Evolutionary conservation across 2,888 invertebrate species (phyloP).

Genomic region (Teleogryllus oceanicus): DNA sequence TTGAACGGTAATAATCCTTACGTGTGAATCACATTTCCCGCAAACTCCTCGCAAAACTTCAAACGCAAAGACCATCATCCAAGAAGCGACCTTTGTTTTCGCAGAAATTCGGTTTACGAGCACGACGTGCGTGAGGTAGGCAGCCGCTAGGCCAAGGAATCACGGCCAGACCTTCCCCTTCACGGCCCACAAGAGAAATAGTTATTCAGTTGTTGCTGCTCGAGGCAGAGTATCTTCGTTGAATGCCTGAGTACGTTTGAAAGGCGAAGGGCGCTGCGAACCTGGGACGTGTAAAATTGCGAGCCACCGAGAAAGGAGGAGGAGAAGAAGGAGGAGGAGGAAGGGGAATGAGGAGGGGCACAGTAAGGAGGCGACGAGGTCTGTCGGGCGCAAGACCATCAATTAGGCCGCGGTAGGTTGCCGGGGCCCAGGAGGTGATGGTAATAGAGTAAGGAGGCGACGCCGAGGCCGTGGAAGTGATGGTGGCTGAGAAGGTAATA

Average conservation of each 20-base stretch:
- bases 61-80: too few relatives aligned
- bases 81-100: too few relatives aligned
- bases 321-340: not conserved
- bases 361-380: not conserved
- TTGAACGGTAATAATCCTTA: too few relatives aligned
- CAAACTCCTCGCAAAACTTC: too few relatives aligned
- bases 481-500: too few relatives aligned
- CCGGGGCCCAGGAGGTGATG: not conserved
- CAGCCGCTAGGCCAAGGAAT: too few relatives aligned
- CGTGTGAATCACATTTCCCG: too few relatives aligned
- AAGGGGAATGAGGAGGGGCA: too few relatives aligned
- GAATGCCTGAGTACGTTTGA: conserved; percentile 10
- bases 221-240: not conserved
- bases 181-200: not conserved
- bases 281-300: not conserved
- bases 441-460: not conserved
- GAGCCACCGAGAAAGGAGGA: not conserved
- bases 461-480: too few relatives aligned
- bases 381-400: not conserved
- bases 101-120: too few relatives aligned
- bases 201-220: not conserved
- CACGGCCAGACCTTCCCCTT: too few relatives aligned
- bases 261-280: not conserved
- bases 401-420: not conserved
- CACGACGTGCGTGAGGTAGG: too few relatives aligned